phyloP scores from a whole-genome alignment of 2,888 invertebrate species.

The Anorthoa munda region DNA sequence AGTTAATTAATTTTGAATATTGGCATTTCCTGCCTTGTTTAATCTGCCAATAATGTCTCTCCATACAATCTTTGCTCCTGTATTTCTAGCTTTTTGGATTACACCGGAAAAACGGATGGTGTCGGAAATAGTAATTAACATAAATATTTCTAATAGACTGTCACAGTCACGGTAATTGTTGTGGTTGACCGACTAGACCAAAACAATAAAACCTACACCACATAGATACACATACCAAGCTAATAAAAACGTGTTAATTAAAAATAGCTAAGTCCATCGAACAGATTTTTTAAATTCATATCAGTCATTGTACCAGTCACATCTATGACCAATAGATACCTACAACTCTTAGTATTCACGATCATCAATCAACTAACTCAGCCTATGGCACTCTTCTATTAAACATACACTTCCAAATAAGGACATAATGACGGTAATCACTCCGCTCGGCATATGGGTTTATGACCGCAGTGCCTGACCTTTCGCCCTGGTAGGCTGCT shows the following conservation, averaged over 20 bases:
- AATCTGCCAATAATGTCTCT: not conserved
- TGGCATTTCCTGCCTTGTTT: slow-evolving; percentile 3
- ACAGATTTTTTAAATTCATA: not conserved
- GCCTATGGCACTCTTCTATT: slow-evolving; percentile 37
- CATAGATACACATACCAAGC: no score
- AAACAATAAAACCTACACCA: not conserved
- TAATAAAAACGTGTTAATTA: no score
- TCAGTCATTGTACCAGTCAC: not conserved
- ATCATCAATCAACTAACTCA: slow-evolving; percentile 43
- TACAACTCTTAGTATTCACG: slow-evolving; percentile 6
- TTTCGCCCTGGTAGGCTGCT: slow-evolving; percentile 40
- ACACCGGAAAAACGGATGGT: not conserved
- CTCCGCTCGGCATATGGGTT: slow-evolving; percentile 44
- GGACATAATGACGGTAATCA: slow-evolving; percentile 54
- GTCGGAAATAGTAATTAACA: not conserved
- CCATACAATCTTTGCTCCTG: not conserved
- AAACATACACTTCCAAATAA: slow-evolving; percentile 40
- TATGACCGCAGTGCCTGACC: slow-evolving; percentile 47
- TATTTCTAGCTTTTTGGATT: not conserved
- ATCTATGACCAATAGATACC: not conserved
- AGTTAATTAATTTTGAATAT: slow-evolving; percentile 25
- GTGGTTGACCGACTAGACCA: not conserved
- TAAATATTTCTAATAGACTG: not conserved
- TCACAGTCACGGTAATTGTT: not conserved
- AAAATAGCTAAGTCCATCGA: no score